Percentiles rank a stretch among this genome's conserved stretches.
Conservation (phyloP, 2,113 vertebrate genomes). For the Osmerus eperlanus region DNA sequence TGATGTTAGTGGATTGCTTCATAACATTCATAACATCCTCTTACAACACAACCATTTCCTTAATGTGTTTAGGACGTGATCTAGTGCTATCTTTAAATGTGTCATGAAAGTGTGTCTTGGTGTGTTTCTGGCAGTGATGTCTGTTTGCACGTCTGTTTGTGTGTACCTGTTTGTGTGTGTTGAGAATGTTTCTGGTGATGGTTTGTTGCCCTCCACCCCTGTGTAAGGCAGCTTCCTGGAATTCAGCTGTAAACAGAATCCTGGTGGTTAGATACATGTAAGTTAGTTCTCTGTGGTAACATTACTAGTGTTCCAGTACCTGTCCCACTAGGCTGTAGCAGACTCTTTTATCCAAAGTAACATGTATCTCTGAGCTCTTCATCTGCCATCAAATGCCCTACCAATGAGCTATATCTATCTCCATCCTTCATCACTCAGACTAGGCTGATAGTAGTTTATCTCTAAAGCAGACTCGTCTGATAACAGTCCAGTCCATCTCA, state of each 20-base stretch:
- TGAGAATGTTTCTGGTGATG: background rate
- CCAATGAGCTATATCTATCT: no score
- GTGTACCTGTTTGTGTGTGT: background rate
- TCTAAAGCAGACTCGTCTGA: no score
- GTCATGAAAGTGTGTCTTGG: background rate
- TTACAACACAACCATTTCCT: constrained; percentile 5
- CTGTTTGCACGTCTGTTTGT: background rate
- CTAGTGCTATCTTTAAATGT: background rate
- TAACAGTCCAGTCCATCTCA: no score
- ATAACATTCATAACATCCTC: constrained; percentile 4
- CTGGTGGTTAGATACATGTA: background rate
- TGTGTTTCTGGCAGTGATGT: background rate
- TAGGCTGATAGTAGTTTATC: no score
- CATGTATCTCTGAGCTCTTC: no score
- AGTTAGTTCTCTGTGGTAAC: no score
- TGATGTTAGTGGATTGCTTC: constrained; percentile 6
- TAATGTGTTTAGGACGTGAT: background rate
- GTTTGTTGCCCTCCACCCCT: background rate
- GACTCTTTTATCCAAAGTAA: no score
- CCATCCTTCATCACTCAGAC: no score
- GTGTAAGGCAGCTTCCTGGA: background rate
- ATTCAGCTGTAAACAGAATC: constrained; percentile 2
- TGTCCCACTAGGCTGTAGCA: no score
- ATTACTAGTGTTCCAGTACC: no score
- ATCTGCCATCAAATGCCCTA: no score